Evolutionary conservation across 2,888 invertebrate genomes (phyloP).

Genomic region (Malthinus seriepunctatus): DNA sequence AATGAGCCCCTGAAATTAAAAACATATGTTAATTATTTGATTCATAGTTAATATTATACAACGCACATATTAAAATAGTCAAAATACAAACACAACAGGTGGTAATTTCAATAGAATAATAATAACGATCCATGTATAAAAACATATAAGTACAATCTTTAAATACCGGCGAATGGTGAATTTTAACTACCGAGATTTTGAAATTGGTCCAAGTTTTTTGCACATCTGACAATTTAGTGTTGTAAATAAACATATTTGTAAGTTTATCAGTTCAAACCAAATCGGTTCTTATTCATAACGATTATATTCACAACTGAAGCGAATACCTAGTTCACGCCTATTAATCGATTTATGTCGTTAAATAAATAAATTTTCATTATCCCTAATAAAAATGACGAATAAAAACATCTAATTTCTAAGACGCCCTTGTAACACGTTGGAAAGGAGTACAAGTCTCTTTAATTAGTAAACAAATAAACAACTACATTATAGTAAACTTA

Average conservation of each 20-base stretch:
- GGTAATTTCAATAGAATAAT: conserved; percentile 1
- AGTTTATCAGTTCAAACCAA: not conserved
- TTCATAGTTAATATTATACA: conserved; percentile 5
- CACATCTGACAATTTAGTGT: not conserved
- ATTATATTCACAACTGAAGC: no score
- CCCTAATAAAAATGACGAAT: no score
- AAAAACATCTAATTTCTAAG: no score
- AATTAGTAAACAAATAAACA: no score
- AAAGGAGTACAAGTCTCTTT: no score
- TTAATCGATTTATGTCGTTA: no score
- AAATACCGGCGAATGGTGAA: conserved; percentile 10
- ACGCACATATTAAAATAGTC: conserved; percentile 11
- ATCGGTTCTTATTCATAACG: no score
- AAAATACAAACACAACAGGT: conserved; percentile 4
- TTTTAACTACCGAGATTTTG: conserved; percentile 11
- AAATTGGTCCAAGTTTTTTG: conserved; percentile 8
- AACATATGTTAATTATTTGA: conserved; percentile 2
- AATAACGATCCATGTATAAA: not conserved
- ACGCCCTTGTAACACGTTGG: no score
- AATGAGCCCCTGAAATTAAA: conserved; percentile 69
- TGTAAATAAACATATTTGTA: not conserved
- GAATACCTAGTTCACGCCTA: no score
- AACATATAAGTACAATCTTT: conserved; percentile 2
- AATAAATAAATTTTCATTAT: no score
- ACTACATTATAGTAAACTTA: no score